Evolutionary conservation across 2,888 invertebrate species (phyloP), one percentile per base, ranked within the genome.

Genomic region (Trissoscelio sp.): DNA sequence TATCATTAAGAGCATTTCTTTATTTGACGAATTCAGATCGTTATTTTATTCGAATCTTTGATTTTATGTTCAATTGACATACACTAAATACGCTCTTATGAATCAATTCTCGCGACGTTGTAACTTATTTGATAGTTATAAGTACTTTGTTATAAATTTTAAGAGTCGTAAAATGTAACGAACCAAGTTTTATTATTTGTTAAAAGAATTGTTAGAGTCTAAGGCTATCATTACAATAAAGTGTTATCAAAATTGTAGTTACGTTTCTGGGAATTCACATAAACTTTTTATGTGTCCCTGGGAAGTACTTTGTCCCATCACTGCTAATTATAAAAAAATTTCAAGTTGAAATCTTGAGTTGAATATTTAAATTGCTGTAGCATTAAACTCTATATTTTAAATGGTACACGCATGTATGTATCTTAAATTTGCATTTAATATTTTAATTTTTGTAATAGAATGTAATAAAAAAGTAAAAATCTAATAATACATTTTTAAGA

Each of bases 161-260:
- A 79, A 79, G 79, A 12, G n/a, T 74, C 69, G 7, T 69, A 73
- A 74, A 64, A 42, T 70, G 58, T 75, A 80, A 75, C 44, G 20
- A 69, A 69, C 62, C 74, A 74, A 74, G 62, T 67, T 80, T 80
- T 80, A 80, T 70, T 75, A 74, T 74, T 74, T 75, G 80, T 74
- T 80, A 70, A 75, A 70, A 70, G 18, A 70, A 58, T 75, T 80
- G 75, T 80, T 80, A 75, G 75, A 80, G 74, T 80, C 74, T 80
- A 80, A 69, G 79, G 39, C 46, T 64, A 48, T 62, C 69, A 78
- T 78, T 70, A 57, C 20, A 66, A 70, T 70, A 72, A 70, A 72
- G 70, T 79, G 74, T 74, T 74, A 80, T 64, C 74, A 80, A 80
- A 74, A 80, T 80, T 80, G 42, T 74, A 74, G 58, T 79, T 74